These are phyloP conservation scores for Colinus virginianus DNA, from an alignment of 2,113 vertebrate genomes.

Conservation along the genomic window DNA sequence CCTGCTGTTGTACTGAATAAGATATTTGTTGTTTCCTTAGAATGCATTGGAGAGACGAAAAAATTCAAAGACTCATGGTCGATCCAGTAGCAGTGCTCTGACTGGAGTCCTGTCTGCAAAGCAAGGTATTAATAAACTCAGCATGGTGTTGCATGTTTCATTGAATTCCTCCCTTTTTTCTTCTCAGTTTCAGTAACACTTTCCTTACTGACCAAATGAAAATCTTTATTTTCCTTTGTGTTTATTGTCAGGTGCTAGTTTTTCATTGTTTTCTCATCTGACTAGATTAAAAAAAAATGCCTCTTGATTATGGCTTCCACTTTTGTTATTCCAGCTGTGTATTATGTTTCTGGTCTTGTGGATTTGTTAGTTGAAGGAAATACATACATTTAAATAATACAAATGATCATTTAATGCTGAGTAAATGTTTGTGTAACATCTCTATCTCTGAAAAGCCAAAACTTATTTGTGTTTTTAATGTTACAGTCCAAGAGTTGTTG, in stretches of 20 bases:
- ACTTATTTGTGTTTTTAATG: constrained; percentile 32
- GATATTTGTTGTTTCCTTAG: constrained; percentile 75
- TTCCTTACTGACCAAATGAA: neutral
- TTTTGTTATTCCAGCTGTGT: neutral
- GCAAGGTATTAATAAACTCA: constrained; percentile 86
- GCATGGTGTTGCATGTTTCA: neutral
- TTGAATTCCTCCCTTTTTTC: neutral
- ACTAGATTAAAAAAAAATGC: neutral
- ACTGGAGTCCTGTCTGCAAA: constrained; percentile 95
- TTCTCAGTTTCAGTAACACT: neutral
- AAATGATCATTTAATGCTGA: neutral
- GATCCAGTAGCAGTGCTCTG: constrained; percentile 88
- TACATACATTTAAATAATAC: neutral
- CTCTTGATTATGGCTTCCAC: neutral
- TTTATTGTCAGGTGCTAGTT: neutral
- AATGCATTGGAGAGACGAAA: constrained; percentile 92
- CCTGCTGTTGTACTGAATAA: constrained; percentile 8
- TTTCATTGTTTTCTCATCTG: neutral
- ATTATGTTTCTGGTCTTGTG: neutral
- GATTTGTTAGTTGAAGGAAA: neutral
- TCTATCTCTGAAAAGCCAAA: neutral
- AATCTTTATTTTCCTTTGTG: neutral
- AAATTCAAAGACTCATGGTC: constrained; percentile 84
- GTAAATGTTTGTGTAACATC: neutral
- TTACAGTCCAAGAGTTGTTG: constrained; percentile 90